Evolutionary conservation across 2,888 invertebrate genomes (phyloP).

Genomic region (Ceratothoa steindachneri): DNA sequence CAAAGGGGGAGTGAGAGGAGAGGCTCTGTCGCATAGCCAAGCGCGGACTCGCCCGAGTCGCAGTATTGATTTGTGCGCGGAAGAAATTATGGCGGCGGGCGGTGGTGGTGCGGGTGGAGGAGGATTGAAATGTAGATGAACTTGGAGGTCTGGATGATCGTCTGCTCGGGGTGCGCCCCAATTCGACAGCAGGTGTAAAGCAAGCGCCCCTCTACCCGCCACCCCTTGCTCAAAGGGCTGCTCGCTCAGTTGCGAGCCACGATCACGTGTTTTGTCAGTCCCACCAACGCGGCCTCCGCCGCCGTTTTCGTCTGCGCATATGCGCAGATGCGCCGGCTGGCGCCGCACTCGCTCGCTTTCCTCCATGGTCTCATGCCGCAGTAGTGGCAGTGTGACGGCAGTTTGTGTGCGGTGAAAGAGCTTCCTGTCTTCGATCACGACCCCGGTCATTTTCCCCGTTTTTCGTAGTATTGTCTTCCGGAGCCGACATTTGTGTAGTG

Average conservation of each 20-base stretch:
- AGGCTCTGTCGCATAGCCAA: conserved; percentile 5
- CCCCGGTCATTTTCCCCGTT: background rate
- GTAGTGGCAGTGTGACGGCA: background rate
- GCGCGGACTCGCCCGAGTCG: background rate
- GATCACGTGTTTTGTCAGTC: background rate
- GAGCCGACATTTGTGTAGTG: background rate
- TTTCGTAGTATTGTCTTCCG: background rate
- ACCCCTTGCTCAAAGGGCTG: too few species aligned
- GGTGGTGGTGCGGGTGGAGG: background rate
- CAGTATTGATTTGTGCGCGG: conserved; percentile 12
- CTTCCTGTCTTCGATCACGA: too few species aligned
- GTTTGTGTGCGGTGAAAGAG: background rate
- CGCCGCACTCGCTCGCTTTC: background rate
- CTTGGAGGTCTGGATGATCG: too few species aligned
- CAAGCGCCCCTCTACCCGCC: too few species aligned
- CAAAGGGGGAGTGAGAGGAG: background rate
- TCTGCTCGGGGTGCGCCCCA: background rate
- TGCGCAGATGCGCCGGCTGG: conserved; percentile 1
- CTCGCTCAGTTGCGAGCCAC: too few species aligned
- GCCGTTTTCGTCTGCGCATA: background rate
- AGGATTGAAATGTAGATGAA: too few species aligned
- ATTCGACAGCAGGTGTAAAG: background rate
- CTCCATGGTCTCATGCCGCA: background rate
- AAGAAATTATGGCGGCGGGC: background rate
- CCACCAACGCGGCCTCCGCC: background rate